Conservation (phyloP, 2,797 vertebrate species). For the Erethizon dorsatum region DNA sequence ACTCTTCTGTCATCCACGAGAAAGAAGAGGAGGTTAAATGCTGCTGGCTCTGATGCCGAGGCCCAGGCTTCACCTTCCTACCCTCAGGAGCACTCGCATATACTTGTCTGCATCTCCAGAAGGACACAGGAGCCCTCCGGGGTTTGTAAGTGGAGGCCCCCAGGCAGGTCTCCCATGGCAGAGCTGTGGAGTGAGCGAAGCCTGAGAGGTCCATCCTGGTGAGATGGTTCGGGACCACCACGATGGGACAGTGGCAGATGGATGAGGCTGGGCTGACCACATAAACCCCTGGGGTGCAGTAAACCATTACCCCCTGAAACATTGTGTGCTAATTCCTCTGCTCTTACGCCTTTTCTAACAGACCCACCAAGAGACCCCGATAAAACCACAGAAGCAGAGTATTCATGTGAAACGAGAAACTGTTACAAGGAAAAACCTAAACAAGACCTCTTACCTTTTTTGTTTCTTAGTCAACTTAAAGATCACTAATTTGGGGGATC, state of each 20-base stretch:
- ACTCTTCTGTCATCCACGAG: background rate
- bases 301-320: background rate
- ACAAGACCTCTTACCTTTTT: background rate
- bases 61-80: background rate
- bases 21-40: background rate
- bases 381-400: background rate
- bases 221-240: background rate
- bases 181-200: background rate
- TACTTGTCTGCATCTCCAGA: background rate
- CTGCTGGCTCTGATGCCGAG: background rate
- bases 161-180: background rate
- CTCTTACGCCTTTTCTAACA: background rate
- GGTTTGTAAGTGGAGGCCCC: background rate
- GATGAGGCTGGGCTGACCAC: background rate
- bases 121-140: background rate
- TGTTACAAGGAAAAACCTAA: background rate
- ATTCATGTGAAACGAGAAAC: background rate
- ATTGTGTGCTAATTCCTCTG: background rate
- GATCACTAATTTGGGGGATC: background rate
- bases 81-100: accelerated
- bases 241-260: background rate
- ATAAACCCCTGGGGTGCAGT: background rate
- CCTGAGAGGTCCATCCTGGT: too few relatives aligned
- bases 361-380: background rate
- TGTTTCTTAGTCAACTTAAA: background rate